Conservation (phyloP, 2,888 invertebrate genomes). For the Macropis europaea region DNA sequence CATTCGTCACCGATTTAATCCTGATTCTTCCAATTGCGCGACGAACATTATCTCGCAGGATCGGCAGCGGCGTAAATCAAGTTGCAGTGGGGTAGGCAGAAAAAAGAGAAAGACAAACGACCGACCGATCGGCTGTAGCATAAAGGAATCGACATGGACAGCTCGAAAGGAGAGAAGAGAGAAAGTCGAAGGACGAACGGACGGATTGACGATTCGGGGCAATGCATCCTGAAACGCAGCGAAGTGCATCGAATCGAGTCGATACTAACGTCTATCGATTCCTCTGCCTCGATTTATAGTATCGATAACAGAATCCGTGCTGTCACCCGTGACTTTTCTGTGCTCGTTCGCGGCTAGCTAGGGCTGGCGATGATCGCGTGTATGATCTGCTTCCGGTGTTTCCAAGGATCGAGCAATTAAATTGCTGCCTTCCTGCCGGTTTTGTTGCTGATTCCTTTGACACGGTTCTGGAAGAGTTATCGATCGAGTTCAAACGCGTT, state of each 20-base stretch:
- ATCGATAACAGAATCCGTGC: slow-evolving; percentile 55
- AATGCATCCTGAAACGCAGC: slow-evolving; percentile 54
- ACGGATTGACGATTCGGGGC: slow-evolving; percentile 34
- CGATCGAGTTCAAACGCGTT: slow-evolving; percentile 2
- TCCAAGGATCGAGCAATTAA: slow-evolving; percentile 13
- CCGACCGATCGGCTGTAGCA: slow-evolving; percentile 1
- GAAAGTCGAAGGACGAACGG: slow-evolving; percentile 16
- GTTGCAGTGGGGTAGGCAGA: neutral
- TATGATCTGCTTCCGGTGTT: neutral
- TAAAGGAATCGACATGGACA: slow-evolving; percentile 25
- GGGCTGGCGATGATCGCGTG: no score
- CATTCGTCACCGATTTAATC: slow-evolving; percentile 41
- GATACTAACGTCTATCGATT: slow-evolving; percentile 59
- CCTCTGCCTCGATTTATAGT: slow-evolving; percentile 39
- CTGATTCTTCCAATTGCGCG: slow-evolving; percentile 42
- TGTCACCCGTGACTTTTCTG: slow-evolving; percentile 24
- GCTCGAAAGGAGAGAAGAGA: neutral
- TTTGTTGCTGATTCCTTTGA: neutral
- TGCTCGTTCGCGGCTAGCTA: slow-evolving; percentile 32
- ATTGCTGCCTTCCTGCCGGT: slow-evolving; percentile 1
- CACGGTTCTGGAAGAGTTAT: neutral
- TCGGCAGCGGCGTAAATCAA: slow-evolving; percentile 40
- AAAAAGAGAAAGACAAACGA: slow-evolving; percentile 19
- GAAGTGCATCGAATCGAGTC: slow-evolving; percentile 54
- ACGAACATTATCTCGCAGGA: slow-evolving; percentile 34